A percentile compares a stretch with the other conserved stretches of the same genome.
phyloP scores from a whole-genome alignment of 2,797 vertebrate genomes.

The Limosa lapponica region DNA sequence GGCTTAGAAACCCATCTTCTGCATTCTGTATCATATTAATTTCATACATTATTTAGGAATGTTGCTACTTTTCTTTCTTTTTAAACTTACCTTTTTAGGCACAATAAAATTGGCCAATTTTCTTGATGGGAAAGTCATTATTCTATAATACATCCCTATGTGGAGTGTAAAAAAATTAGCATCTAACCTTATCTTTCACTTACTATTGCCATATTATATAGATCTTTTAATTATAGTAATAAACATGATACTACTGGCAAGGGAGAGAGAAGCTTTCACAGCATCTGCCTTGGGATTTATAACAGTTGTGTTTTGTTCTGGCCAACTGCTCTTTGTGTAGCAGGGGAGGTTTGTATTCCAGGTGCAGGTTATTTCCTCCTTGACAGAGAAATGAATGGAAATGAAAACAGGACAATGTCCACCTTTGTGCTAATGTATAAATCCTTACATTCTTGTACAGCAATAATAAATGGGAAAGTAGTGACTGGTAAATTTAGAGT shows the following conservation, averaged over 20 bases:
- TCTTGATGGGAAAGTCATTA: background rate
- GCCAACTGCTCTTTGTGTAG: background rate
- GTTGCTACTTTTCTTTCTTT: background rate
- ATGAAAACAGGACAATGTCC: background rate
- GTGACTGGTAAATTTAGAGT: background rate
- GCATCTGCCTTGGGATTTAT: background rate
- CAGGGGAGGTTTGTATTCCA: slow-evolving; percentile 35
- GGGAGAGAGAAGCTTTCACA: background rate
- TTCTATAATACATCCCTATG: background rate
- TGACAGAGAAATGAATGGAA: slow-evolving; percentile 28
- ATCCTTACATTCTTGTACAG: background rate
- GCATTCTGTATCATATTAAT: background rate
- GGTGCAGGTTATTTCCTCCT: slow-evolving; percentile 27
- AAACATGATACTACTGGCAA: background rate
- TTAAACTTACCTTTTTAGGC: background rate
- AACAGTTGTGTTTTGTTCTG: slow-evolving; percentile 25
- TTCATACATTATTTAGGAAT: background rate
- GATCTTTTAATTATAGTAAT: background rate
- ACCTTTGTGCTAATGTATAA: slow-evolving; percentile 6
- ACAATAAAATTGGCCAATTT: background rate
- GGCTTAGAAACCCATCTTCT: slow-evolving; percentile 3
- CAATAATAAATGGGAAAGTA: background rate
- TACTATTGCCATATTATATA: background rate
- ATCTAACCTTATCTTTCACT: background rate
- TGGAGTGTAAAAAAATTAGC: background rate